Evolutionary conservation across 1,140 invertebrate species (phyloP).

Genomic region (Calycopis cecrops): DNA sequence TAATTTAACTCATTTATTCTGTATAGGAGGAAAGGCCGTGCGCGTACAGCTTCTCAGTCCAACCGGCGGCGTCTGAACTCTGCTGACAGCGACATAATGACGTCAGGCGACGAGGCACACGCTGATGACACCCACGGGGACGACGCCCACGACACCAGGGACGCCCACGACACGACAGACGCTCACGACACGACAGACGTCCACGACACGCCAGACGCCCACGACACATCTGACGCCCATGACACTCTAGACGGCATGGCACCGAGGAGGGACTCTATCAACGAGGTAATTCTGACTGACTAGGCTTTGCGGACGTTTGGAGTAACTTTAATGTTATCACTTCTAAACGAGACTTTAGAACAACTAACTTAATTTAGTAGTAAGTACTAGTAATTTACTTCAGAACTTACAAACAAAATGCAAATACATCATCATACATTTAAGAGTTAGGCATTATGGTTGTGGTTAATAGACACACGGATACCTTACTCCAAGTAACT

Average conservation of each 20-base stretch:
- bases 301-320: no score
- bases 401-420: no score
- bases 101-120: conserved; percentile 78
- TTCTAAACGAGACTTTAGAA: no score
- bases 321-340: no score
- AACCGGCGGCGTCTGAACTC: conserved; percentile 81
- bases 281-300: conserved; percentile 28
- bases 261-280: conserved; percentile 27
- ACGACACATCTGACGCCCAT: conserved; percentile 3
- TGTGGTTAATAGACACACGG: no score
- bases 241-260: conserved; percentile 16
- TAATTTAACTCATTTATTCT: conserved; percentile 3
- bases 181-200: conserved; percentile 6
- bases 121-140: background rate
- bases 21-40: conserved; percentile 78
- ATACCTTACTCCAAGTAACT: no score
- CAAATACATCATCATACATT: no score
- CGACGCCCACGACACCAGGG: conserved; percentile 8
- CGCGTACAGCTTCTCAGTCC: conserved; percentile 77
- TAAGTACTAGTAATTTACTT: no score
- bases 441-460: no score
- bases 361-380: no score
- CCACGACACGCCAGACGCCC: conserved; percentile 6
- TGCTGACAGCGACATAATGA: conserved; percentile 83
- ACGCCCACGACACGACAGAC: conserved; percentile 3